Evolutionary conservation across 1,140 invertebrate species (phyloP).

Genomic region (Galleria mellonella): DNA sequence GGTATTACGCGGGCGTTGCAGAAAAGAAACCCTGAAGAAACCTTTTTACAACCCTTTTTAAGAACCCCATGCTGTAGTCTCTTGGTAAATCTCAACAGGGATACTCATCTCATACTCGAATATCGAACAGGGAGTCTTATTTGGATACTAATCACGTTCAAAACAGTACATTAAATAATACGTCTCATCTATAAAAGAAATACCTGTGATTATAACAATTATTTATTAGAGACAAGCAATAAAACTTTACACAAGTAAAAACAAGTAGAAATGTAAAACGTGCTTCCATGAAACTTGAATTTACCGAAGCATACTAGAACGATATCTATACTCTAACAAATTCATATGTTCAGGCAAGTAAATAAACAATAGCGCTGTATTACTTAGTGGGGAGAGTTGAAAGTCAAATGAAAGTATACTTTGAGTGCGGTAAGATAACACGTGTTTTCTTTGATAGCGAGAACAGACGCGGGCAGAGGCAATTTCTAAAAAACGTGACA

Average conservation of each 20-base stretch:
- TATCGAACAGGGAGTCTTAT: too few species aligned
- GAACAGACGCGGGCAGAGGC: constrained; percentile 12
- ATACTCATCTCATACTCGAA: too few species aligned
- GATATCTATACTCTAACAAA: constrained; percentile 1
- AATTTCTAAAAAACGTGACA: constrained; percentile 34
- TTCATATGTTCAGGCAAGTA: neutral
- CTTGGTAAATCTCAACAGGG: too few species aligned
- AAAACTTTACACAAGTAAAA: neutral
- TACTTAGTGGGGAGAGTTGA: constrained; percentile 12
- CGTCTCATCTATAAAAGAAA: too few species aligned
- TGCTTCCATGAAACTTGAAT: constrained; percentile 14
- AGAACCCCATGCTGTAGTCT: too few species aligned
- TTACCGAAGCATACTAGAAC: constrained; percentile 11
- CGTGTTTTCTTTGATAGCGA: constrained; percentile 15
- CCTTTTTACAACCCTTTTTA: too few species aligned
- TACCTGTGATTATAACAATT: neutral
- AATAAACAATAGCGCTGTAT: constrained; percentile 7
- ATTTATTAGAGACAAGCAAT: neutral
- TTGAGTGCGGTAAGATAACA: constrained; percentile 1
- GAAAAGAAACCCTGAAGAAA: too few species aligned
- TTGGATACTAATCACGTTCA: too few species aligned
- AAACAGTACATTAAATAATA: too few species aligned
- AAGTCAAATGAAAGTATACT: constrained; percentile 10
- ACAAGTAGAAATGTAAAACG: constrained; percentile 8
- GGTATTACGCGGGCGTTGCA: too few species aligned